Conservation (phyloP, 1,140 invertebrate genomes). For the Phortica variegata region DNA sequence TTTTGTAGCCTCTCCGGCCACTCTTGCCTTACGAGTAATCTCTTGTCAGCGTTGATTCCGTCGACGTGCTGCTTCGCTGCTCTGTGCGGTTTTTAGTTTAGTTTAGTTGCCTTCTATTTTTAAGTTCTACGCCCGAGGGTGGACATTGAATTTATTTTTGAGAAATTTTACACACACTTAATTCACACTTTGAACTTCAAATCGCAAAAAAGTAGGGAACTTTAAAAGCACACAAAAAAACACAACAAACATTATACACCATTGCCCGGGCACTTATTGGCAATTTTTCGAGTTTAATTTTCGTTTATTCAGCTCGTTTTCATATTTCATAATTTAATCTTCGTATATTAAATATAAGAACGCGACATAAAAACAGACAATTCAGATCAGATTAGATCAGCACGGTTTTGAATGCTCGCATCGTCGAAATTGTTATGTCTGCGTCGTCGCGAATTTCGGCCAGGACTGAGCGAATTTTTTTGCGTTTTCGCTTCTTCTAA, state of each 20-base stretch:
- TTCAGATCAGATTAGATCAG: too few relatives aligned
- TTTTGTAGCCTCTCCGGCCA: conserved; percentile 8
- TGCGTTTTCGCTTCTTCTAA: too few relatives aligned
- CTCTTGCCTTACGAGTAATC: background rate
- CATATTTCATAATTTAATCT: too few relatives aligned
- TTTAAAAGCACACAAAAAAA: too few relatives aligned
- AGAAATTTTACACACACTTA: too few relatives aligned
- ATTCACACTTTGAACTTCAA: conserved; percentile 12
- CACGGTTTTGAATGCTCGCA: background rate
- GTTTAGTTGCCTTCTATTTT: conserved; percentile 46
- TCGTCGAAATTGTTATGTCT: conserved; percentile 37
- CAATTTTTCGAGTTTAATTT: too few relatives aligned
- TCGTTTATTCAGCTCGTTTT: conserved; percentile 4
- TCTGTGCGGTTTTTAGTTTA: conserved; percentile 28
- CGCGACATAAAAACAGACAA: too few relatives aligned
- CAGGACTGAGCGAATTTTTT: conserved; percentile 53
- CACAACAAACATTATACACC: too few relatives aligned
- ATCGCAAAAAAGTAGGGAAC: conserved; percentile 4
- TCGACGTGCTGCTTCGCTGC: background rate
- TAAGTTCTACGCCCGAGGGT: conserved; percentile 37
- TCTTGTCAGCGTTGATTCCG: too few relatives aligned
- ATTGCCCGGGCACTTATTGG: too few relatives aligned
- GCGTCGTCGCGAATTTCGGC: conserved; percentile 55
- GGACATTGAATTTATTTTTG: conserved; percentile 49
- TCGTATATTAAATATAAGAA: conserved; percentile 3